Base-by-base conservation (phyloP, 2,797 vertebrate genomes). In the Acanthurus lineatus region DNA sequence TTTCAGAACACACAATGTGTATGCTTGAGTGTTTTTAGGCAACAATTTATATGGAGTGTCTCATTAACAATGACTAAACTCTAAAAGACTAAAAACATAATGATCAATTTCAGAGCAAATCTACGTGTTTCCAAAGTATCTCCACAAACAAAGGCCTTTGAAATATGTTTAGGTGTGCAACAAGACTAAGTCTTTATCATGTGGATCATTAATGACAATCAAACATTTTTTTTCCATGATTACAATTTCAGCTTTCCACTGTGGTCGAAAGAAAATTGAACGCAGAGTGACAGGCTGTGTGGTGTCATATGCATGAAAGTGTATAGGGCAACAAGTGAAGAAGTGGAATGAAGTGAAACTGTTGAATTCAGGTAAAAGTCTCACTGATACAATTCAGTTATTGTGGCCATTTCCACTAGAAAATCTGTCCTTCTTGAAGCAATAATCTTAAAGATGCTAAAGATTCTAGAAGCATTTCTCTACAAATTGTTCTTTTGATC, bases 31-130 rank as follows among this genome's bases (percentile, higher is more conserved):
- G 8, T 76, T 42, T 88, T 79, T 66, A 64, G 57, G 17, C 66
- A 59, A 42, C 60, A 68, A 79, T 83, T 70, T 73, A 86, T 79
- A 79, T 68, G 69, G 32, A 76, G 59, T 67, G 59, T 82, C 35
- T 70, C 44, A 69, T 61, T 74, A 77, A 76, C 68, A 54, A 45
- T 12, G 49, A 70, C 56, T 75, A 69, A 78, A 63, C 22, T 38
- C 48, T 62, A 35, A 80, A 32, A 64, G 77, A 74, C 48, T 53
- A 42, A 69, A 67, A 69, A 20, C 40, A 59, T 17, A 67, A 62
- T 61, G 57, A 69, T 40, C 0, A 52, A 49, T 60, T 77, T 71
- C 52, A 81, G 22, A 66, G 52, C 3, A 59, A 74, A 62, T 42
- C 20, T 38, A 40, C 7, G 6, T 35, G 32, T 35, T 35, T 35